phyloP scores from a whole-genome alignment of 2,888 invertebrate species.

The Patella pellucida region DNA sequence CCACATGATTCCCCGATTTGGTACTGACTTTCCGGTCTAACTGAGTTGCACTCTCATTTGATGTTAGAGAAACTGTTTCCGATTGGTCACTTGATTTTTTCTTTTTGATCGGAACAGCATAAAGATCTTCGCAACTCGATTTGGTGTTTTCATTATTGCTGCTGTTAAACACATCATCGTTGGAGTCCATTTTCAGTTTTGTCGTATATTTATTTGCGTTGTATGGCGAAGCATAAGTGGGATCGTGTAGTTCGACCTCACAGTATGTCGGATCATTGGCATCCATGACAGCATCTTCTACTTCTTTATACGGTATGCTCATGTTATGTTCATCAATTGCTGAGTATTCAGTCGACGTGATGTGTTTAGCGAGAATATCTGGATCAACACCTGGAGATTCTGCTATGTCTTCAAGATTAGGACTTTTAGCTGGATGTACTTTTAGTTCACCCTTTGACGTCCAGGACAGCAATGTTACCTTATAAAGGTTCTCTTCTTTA shows the following conservation, averaged over 20 bases:
- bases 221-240: neutral
- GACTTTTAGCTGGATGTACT: conserved; percentile 8
- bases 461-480: conserved; percentile 43
- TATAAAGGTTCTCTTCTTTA: conserved; percentile 34
- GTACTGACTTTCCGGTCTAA: neutral
- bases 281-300: conserved; percentile 14
- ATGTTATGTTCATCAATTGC: conserved; percentile 9
- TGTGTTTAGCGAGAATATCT: neutral
- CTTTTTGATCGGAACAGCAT: conserved; percentile 25
- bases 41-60: neutral
- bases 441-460: conserved; percentile 24
- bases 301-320: conserved; percentile 18
- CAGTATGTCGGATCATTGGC: neutral
- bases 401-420: neutral
- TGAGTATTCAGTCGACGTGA: neutral
- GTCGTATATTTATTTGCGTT: neutral
- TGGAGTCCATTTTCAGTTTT: neutral
- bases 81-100: conserved; percentile 13
- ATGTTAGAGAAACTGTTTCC: neutral
- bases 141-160: neutral
- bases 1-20: neutral
- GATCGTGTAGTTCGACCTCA: neutral
- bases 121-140: neutral
- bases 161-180: neutral
- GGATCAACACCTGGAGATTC: neutral